Percentiles rank a stretch among this genome's conserved stretches.
These are phyloP conservation scores for Sus scrofa DNA, from an alignment of 2,113 vertebrate species.

Conservation along the genomic window DNA sequence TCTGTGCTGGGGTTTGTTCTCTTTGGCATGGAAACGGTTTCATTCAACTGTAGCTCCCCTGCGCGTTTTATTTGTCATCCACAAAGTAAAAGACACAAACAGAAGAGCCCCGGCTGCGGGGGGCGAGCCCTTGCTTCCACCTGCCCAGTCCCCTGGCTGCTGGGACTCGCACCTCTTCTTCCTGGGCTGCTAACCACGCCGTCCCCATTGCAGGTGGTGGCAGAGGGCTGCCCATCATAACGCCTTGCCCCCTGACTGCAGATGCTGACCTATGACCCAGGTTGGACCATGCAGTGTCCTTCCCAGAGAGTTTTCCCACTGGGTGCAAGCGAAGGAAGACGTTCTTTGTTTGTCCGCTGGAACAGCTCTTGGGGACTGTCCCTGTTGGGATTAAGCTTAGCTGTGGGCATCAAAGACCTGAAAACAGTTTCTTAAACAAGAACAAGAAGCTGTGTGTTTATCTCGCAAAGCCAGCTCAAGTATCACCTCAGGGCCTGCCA, in stretches of 20 bases:
- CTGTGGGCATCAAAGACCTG: not conserved
- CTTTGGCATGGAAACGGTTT: constrained; percentile 9
- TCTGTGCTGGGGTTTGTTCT: not conserved
- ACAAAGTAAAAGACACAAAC: constrained; percentile 45
- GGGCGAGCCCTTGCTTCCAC: not conserved
- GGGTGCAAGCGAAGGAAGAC: not conserved
- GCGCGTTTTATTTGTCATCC: constrained; percentile 23
- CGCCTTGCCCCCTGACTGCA: accelerated
- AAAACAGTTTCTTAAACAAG: not conserved
- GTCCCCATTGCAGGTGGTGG: not conserved
- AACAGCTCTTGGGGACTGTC: not conserved
- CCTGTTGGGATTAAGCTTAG: not conserved
- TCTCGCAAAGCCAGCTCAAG: not conserved
- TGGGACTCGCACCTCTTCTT: not conserved
- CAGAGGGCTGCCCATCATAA: not conserved
- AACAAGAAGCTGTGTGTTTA: not conserved
- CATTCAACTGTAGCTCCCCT: constrained; percentile 46
- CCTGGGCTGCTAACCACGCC: not conserved
- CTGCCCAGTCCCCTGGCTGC: not conserved
- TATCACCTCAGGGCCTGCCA: not conserved
- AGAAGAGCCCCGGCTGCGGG: not conserved
- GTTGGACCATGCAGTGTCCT: not conserved
- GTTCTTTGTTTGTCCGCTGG: not conserved
- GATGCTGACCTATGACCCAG: not conserved
- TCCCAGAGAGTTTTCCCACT: not conserved